Conservation (phyloP, 2,888 invertebrate species). For the Hirtodrosophila histrioides region DNA sequence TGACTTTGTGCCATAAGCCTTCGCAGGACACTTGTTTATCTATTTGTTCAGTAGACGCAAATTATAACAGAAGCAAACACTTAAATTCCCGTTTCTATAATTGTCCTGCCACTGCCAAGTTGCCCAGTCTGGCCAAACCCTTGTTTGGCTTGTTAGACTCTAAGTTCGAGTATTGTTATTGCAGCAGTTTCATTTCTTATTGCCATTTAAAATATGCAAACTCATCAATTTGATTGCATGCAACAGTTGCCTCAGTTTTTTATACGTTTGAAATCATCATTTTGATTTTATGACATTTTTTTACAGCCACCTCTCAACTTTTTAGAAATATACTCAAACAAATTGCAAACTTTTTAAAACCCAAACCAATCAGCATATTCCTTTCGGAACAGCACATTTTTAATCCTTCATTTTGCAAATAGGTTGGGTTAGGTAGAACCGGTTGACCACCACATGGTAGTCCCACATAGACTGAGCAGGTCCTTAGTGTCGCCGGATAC, state of each 20-base stretch:
- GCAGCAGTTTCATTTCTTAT: conserved; percentile 22
- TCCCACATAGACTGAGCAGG: no score
- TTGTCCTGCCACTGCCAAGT: conserved; percentile 36
- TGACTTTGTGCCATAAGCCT: conserved; percentile 4
- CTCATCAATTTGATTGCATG: conserved; percentile 43
- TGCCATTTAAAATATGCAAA: conserved; percentile 28
- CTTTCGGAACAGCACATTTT: not conserved
- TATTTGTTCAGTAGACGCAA: conserved; percentile 51
- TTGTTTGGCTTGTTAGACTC: conserved; percentile 23
- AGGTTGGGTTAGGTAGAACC: no score
- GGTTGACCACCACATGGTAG: no score
- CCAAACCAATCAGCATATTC: conserved; percentile 10
- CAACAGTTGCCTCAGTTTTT: conserved; percentile 45
- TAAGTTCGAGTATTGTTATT: not conserved
- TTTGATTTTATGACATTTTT: conserved; percentile 47
- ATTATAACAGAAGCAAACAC: conserved; percentile 34
- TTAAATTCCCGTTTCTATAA: conserved; percentile 48
- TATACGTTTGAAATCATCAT: conserved; percentile 29
- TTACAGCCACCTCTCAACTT: conserved; percentile 14
- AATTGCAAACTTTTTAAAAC: conserved; percentile 15
- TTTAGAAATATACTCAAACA: conserved; percentile 18
- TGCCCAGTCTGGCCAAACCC: conserved; percentile 4
- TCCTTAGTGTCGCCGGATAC: no score
- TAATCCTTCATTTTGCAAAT: not conserved
- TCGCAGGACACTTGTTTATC: conserved; percentile 45